These are phyloP conservation scores for Cyprinodon diabolis DNA, from an alignment of 2,797 vertebrate species.

Conservation along the genomic window DNA sequence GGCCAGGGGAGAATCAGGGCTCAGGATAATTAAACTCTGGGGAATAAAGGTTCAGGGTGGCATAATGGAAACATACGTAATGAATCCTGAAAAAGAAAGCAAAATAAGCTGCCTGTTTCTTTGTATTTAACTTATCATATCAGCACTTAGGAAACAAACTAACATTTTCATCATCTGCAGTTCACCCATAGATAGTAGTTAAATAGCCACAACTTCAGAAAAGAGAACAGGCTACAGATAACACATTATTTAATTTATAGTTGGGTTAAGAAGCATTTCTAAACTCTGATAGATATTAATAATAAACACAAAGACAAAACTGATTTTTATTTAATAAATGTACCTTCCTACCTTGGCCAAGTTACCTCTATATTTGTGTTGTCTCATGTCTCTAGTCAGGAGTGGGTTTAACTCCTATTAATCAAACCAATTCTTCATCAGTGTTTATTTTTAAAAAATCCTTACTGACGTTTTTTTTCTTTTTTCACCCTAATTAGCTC, in stretches of 20 bases:
- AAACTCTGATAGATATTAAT: not conserved
- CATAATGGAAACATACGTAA: not conserved
- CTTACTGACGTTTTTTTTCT: too few species aligned
- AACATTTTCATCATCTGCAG: not conserved
- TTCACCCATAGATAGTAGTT: not conserved
- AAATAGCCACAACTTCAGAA: not conserved
- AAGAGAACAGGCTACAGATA: not conserved
- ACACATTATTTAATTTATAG: not conserved
- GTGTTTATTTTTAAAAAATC: too few species aligned
- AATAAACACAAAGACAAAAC: not conserved
- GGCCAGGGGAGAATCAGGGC: not conserved
- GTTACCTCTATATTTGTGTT: too few species aligned
- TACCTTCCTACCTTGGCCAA: not conserved
- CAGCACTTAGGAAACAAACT: not conserved
- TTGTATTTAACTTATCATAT: too few species aligned
- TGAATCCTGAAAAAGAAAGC: not conserved
- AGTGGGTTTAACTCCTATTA: too few species aligned
- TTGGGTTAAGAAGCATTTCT: not conserved
- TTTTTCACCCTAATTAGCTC: not conserved
- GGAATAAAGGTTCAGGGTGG: not conserved
- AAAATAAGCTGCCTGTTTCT: not conserved
- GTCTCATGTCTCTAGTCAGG: too few species aligned
- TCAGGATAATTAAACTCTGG: not conserved
- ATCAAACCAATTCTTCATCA: too few species aligned
- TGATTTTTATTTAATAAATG: too few species aligned